Base-by-base conservation (phyloP, 2,888 invertebrate species). In the Diachrysia chrysitis region DNA sequence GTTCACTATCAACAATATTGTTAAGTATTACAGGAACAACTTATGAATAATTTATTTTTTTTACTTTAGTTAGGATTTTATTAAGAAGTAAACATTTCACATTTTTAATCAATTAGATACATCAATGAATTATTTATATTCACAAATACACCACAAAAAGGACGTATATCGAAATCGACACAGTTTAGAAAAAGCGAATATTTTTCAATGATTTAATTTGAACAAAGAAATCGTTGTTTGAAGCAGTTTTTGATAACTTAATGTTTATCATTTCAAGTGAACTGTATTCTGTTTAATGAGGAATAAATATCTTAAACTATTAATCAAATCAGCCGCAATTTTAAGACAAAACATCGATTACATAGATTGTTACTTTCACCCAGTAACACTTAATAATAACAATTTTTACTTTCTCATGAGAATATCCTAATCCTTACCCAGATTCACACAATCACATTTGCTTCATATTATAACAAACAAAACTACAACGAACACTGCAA, bases 401-500 rank as follows among this genome's bases (percentile, higher is more conserved):
- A 63, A 60, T 67, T 63, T 63, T 14, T 58, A 37, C 37, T 61
- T 32, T 17, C 16, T 1, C 46, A 29, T 56, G 21, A 73, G 51
- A 73, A 61, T 51, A 58, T 63, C 10, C 58, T 58, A 74, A 12
- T 0, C 42, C 48, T 46, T 54, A 14, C 58, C 58, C 67, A 81
- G 82, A 82, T 83, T 74, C 82, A 67, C 69, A 56, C 75, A 76
- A 81, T 82, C 81, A 78, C 83, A 81, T 65, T 54, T 56, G 23
- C 63, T 66, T 56, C 58, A 51, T 23, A 61, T 60, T 25, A 57
- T 58, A 60, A 58, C 65, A 69, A 72, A 70, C 35, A 19, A 69
- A 81, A 69, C 51, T n/a, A 56, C 51, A 78, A 76, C 63, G 42
- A 69, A 68, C 58, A 71, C 76, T 58, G 65, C 72, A 76, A 71